A percentile compares a stretch with the other conserved stretches of the same genome.
Evolutionary conservation across 1,140 invertebrate genomes (phyloP).

Genomic region (Drosophila miranda): DNA sequence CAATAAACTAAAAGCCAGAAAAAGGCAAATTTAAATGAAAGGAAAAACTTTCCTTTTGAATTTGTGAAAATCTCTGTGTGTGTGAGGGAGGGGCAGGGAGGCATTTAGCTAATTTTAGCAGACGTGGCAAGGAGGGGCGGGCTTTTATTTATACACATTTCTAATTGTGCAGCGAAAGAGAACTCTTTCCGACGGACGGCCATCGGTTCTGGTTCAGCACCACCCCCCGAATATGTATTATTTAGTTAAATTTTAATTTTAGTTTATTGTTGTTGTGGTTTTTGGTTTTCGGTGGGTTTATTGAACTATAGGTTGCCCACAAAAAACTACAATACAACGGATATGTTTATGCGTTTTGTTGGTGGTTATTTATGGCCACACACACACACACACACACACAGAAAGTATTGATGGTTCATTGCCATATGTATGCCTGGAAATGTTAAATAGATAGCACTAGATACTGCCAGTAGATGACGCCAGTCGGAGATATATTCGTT

Average conservation of each 20-base stretch:
- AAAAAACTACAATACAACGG: slow-evolving; percentile 6
- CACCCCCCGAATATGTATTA: slow-evolving; percentile 31
- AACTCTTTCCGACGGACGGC: background rate
- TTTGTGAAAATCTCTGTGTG: slow-evolving; percentile 6
- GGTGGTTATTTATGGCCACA: slow-evolving; percentile 60
- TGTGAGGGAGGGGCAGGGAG: slow-evolving; percentile 7
- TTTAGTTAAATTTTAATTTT: slow-evolving; percentile 53
- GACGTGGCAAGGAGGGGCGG: slow-evolving; percentile 26
- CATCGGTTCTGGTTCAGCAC: slow-evolving; percentile 33
- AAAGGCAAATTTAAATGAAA: slow-evolving; percentile 20
- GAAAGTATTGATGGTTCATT: slow-evolving; percentile 39
- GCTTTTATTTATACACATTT: slow-evolving; percentile 38
- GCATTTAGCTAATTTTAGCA: slow-evolving; percentile 33
- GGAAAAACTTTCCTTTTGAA: slow-evolving; percentile 29
- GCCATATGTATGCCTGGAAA: slow-evolving; percentile 23
- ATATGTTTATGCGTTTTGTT: slow-evolving; percentile 48
- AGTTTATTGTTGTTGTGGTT: slow-evolving; percentile 14
- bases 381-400: slow-evolving; percentile 11
- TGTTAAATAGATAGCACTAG: slow-evolving; percentile 13
- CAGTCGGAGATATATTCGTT: too few species aligned
- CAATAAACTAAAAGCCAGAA: slow-evolving; percentile 33
- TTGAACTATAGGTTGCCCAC: slow-evolving; percentile 50
- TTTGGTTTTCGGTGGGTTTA: slow-evolving; percentile 49
- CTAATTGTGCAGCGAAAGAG: slow-evolving; percentile 36
- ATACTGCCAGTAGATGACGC: too few species aligned